Evolutionary conservation across 2,113 vertebrate species (phyloP).

Genomic region (Otis tarda): DNA sequence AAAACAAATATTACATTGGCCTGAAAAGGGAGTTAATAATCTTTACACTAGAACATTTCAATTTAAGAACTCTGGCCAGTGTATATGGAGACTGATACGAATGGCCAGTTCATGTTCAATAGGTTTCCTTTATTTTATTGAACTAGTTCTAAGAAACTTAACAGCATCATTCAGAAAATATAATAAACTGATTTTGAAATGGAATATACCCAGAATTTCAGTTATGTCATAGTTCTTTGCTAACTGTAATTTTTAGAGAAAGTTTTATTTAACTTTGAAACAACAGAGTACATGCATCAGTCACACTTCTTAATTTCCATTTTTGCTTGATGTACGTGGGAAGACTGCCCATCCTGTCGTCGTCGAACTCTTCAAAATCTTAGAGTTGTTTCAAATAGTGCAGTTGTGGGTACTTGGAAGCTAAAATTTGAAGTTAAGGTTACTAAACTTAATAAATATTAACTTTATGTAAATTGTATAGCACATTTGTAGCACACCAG

Average conservation of each 20-base stretch:
- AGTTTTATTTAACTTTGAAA: not conserved
- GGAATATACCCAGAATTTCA: not conserved
- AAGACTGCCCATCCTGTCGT: not conserved
- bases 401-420: not conserved
- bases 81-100: not conserved
- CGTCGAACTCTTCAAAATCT: not conserved
- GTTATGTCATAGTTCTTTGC: not conserved
- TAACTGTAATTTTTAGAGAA: not conserved
- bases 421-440: not conserved
- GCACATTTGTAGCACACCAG: not conserved
- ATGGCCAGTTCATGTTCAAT: not conserved
- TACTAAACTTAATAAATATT: not conserved
- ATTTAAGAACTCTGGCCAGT: not conserved
- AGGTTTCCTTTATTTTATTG: not conserved
- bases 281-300: not conserved
- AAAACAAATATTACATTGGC: not conserved
- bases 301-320: not conserved
- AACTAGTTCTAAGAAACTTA: not conserved
- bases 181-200: not conserved
- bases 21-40: not conserved
- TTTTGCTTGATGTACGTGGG: not conserved
- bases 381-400: not conserved
- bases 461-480: not conserved
- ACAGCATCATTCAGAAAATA: not conserved
- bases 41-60: not conserved